A percentile compares a stretch with the other conserved stretches of the same genome.
Conservation (phyloP, 92 coral and sea anemone species). For the Isaurus tuberculatus region DNA sequence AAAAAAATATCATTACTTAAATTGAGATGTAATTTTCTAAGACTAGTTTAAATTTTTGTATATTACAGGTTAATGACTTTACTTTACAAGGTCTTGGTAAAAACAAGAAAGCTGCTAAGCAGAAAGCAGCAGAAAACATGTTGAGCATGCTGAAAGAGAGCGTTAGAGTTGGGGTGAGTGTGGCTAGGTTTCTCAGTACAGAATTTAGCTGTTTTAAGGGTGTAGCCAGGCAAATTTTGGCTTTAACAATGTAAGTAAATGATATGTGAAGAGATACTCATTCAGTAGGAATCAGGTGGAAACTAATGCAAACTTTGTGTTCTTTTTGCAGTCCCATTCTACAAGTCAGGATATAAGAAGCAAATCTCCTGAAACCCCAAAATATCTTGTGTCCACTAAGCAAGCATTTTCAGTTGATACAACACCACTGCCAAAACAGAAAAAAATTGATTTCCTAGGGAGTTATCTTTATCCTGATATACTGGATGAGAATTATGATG, state of each 20-base stretch:
- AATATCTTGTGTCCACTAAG: neutral
- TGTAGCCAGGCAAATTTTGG: too few species aligned
- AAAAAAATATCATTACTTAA: neutral
- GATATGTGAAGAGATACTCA: too few species aligned
- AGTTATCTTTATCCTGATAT: constrained; percentile 27
- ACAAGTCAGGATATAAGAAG: neutral
- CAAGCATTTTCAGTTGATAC: neutral
- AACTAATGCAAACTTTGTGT: neutral
- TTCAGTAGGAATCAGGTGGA: neutral
- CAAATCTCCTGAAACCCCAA: neutral
- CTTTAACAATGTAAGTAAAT: too few species aligned
- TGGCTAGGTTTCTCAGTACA: neutral
- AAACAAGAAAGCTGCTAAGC: constrained; percentile 73
- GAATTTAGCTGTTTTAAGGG: too few species aligned
- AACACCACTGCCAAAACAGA: neutral
- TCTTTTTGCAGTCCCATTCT: neutral
- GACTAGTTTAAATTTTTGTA: neutral
- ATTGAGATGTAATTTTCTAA: neutral
- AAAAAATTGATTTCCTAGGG: constrained; percentile 48
- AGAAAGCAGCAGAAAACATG: constrained; percentile 74
- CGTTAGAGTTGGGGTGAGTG: neutral
- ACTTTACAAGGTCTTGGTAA: constrained; percentile 65
- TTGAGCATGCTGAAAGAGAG: constrained; percentile 42
- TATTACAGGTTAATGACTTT: constrained; percentile 53
- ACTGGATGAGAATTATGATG: constrained; percentile 3